phyloP scores from a whole-genome alignment of 2,888 invertebrate genomes.

The Drosophila incognita region DNA sequence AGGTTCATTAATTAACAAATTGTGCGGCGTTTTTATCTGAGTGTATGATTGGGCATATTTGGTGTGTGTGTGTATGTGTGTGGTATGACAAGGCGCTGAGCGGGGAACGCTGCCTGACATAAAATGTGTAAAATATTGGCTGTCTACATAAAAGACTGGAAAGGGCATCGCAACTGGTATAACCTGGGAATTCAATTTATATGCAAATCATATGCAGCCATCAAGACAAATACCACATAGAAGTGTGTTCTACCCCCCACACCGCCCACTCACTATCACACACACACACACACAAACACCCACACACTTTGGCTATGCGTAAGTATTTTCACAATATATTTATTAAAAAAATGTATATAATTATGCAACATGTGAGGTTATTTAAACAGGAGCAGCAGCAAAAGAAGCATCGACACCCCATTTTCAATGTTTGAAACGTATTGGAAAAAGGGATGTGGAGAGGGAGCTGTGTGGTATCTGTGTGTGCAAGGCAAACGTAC shows the following conservation, averaged over 20 bases:
- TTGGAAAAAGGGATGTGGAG: not conserved
- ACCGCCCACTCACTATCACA: not conserved
- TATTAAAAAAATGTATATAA: constrained; percentile 66
- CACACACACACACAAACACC: not conserved
- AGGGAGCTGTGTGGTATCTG: not conserved
- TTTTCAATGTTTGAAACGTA: not conserved
- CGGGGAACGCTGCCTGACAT: constrained; percentile 37
- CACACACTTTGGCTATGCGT: constrained; percentile 32
- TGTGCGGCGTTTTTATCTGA: not conserved
- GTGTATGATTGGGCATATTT: constrained; percentile 9
- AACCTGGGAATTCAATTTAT: constrained; percentile 76
- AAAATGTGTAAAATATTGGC: constrained; percentile 79
- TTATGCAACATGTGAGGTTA: constrained; percentile 57
- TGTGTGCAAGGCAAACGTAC: not conserved
- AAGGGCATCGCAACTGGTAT: constrained; percentile 25
- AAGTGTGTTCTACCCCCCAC: not conserved
- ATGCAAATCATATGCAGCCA: constrained; percentile 78
- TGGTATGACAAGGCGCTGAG: constrained; percentile 35
- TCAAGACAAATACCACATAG: constrained; percentile 65
- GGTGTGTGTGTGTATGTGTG: constrained; percentile 3
- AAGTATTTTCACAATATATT: constrained; percentile 71
- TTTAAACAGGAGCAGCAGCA: not conserved
- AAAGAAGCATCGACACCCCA: not conserved
- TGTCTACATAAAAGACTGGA: constrained; percentile 42
- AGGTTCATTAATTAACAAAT: not conserved